Evolutionary conservation across 23 tunicate species (phyloP).

Genomic region (Phallusia fumigata): DNA sequence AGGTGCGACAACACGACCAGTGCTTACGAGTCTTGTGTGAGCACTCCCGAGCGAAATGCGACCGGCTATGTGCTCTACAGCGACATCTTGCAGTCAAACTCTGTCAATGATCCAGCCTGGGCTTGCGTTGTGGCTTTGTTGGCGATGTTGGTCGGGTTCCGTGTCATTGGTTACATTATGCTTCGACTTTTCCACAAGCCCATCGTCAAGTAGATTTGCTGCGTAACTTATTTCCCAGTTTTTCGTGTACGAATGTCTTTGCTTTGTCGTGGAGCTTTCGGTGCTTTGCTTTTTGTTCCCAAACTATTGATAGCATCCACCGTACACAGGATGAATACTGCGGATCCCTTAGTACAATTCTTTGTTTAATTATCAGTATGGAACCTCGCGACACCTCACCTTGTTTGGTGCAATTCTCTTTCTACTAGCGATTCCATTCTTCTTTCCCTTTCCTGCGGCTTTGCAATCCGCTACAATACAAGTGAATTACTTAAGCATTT

Average conservation of each 20-base stretch:
- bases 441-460: not conserved
- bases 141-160: slow-evolving; percentile 42
- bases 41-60: slow-evolving; percentile 10
- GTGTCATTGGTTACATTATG: slow-evolving; percentile 60
- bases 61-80: slow-evolving; percentile 38
- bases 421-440: not conserved
- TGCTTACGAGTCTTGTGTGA: slow-evolving; percentile 53
- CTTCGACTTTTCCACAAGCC: slow-evolving; percentile 81
- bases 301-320: too few species aligned
- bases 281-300: too few species aligned
- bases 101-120: slow-evolving; percentile 59
- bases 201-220: slow-evolving; percentile 38
- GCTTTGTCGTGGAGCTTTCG: too few species aligned
- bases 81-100: slow-evolving; percentile 52
- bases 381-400: not conserved
- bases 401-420: not conserved
- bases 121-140: slow-evolving; percentile 32
- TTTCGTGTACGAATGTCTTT: too few species aligned
- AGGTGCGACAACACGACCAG: slow-evolving; percentile 70
- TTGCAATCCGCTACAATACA: not conserved
- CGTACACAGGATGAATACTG: too few species aligned
- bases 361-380: too few species aligned
- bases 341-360: too few species aligned
- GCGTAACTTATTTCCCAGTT: too few species aligned
- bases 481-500: not conserved